These are phyloP conservation scores for Lophotriccus pileatus DNA, from an alignment of 2,797 vertebrate species.

Conservation along the genomic window DNA sequence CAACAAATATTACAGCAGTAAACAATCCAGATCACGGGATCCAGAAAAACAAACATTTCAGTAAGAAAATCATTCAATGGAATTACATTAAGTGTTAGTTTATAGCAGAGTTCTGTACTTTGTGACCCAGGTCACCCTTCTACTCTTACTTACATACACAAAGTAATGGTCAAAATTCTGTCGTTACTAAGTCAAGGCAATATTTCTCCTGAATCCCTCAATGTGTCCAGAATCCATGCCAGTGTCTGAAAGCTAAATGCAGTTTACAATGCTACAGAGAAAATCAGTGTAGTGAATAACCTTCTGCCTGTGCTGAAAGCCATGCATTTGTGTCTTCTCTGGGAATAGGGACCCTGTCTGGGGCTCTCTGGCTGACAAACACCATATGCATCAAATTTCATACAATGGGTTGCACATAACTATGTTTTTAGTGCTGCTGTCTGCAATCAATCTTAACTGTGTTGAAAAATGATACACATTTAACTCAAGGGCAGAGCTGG, in stretches of 20 bases:
- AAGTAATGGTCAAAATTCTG: neutral
- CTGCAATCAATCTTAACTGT: slow-evolving; percentile 2
- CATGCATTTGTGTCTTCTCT: neutral
- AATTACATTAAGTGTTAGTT: neutral
- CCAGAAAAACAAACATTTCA: neutral
- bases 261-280: neutral
- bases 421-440: neutral
- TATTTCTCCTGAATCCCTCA: slow-evolving; percentile 4
- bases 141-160: neutral
- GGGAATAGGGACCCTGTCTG: neutral
- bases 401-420: neutral
- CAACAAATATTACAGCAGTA: neutral
- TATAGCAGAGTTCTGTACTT: neutral
- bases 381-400: neutral
- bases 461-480: slow-evolving; percentile 36
- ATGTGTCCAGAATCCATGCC: neutral
- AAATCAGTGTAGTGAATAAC: neutral
- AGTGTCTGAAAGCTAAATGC: neutral
- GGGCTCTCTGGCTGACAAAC: neutral
- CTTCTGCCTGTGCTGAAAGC: neutral
- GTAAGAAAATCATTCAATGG: neutral
- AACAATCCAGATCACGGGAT: neutral
- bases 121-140: neutral
- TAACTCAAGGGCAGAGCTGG: neutral
- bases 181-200: neutral